Conservation (phyloP, 2,797 vertebrate species). For the Pelobates cultripes region DNA sequence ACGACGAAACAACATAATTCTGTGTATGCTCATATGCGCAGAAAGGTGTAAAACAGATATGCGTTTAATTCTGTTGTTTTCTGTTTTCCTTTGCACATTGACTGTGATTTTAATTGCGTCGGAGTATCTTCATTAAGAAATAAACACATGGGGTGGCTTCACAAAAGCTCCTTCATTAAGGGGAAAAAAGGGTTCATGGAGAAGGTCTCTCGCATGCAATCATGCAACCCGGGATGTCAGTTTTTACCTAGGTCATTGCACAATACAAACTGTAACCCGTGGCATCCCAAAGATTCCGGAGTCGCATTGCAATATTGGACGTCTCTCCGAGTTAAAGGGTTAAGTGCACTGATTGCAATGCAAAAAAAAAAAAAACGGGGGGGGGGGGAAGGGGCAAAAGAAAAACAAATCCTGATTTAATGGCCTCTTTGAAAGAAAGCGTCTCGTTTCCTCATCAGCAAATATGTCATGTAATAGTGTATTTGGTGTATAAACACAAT, state of each 20-base stretch:
- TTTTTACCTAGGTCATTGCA: too few species aligned
- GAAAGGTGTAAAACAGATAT: too few species aligned
- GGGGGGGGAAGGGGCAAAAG: conserved; percentile 81
- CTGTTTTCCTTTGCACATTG: conserved; percentile 74
- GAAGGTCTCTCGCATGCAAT: conserved; percentile 86
- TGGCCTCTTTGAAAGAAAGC: conserved; percentile 79
- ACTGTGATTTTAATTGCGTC: conserved; percentile 88
- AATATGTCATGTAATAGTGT: conserved; percentile 89
- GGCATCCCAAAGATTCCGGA: conserved; percentile 50
- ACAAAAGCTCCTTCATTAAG: conserved; percentile 87
- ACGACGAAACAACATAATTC: too few species aligned
- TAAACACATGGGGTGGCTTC: conserved; percentile 84
- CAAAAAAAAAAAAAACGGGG: conserved; percentile 74
- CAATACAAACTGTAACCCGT: conserved; percentile 76
- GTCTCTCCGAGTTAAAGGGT: neutral
- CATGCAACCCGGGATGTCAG: conserved; percentile 70
- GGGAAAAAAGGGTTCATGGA: conserved; percentile 75
- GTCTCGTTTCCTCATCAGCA: conserved; percentile 88
- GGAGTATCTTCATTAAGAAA: conserved; percentile 96
- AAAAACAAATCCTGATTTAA: conserved; percentile 81
- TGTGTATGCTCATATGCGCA: too few species aligned
- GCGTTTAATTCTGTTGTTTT: conserved; percentile 77
- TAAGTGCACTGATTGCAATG: conserved; percentile 86
- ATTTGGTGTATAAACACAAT: conserved; percentile 83
- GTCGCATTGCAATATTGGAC: neutral